Percentiles rank a stretch among this genome's conserved stretches.
Evolutionary conservation across 2,113 vertebrate genomes (phyloP).

Genomic region (Chloebia gouldiae): DNA sequence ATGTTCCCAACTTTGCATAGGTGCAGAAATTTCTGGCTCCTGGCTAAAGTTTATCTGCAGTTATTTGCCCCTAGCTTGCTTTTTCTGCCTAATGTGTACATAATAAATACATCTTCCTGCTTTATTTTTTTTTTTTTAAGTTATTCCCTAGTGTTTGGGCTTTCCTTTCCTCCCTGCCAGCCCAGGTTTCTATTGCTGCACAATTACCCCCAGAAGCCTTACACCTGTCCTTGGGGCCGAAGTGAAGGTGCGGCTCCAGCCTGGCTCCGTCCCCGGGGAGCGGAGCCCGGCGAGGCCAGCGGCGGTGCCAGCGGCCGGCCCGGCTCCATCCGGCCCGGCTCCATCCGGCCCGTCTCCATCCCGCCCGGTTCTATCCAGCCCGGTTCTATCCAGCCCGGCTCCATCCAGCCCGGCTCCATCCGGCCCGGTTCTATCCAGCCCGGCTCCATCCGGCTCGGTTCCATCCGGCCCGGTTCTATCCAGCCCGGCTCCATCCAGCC

Average conservation of each 20-base stretch:
- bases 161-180: not conserved
- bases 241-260: rapidly evolving
- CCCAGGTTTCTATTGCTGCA: not conserved
- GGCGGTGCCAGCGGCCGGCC: no score
- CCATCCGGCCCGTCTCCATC: not conserved
- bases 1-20: not conserved
- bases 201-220: not conserved
- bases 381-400: no score
- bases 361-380: not conserved
- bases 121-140: not conserved
- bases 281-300: no score
- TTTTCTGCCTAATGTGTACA: not conserved
- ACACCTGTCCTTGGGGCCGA: rapidly evolving
- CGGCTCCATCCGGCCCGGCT: no score
- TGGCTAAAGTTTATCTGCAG: conserved; percentile 22
- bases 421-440: not conserved
- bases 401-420: no score
- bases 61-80: not conserved
- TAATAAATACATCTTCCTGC: rapidly evolving
- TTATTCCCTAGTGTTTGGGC: rapidly evolving
- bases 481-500: not conserved
- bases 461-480: no score
- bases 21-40: not conserved
- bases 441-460: no score
- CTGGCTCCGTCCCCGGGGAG: not conserved